Evolutionary conservation across 1,140 invertebrate species (phyloP), one percentile per base, ranked within the genome.

Genomic region (Bombus cullumanus): DNA sequence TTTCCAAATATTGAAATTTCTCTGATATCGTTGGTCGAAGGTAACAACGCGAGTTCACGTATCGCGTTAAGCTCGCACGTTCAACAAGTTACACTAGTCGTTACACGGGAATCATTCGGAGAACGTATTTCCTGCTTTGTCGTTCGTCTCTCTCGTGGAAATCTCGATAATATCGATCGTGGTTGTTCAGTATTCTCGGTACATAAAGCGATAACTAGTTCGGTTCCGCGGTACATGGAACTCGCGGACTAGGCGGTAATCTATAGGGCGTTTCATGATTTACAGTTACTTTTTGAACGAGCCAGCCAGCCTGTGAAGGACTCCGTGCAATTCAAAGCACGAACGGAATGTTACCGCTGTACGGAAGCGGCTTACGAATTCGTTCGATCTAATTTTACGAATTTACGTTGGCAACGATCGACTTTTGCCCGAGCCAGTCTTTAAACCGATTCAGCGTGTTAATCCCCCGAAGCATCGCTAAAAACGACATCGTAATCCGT

Each of bases 1-100:
- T 77, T 69, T 34, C 22, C 73, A 83, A 83, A 77, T 83, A 83
- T 83, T 69, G 81, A 83, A 83, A 77, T 77, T 41, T 41, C 81
- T 13, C 31, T 41, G 81, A 77, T 76, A 83, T 39, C 13, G 28
- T n/a, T 4, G 31, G 34, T 8, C 41, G 39, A 18, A 22, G 25
- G 28, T 31, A 13, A 10, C n/a, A 4, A 31, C 53, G n/a, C 18
- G n/a, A 28, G 5, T 43, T 47, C 72, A 8, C 43, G 25, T 39
- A 37, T 31, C 64, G 28, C 41, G 43, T 57, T 77, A 83, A 77
- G 37, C 43, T 15, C 5, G 34, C 73, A n/a, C 43, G 37, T 69
- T 83, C 81, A 83, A 83, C 74, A 77, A 83, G 81, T 74, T 59
- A 82, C 69, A 57, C 15, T 13, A 25, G 4, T n/a, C 31, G 41